phyloP scores from a whole-genome alignment of 2,888 invertebrate species.

The Oscheius sp. region DNA sequence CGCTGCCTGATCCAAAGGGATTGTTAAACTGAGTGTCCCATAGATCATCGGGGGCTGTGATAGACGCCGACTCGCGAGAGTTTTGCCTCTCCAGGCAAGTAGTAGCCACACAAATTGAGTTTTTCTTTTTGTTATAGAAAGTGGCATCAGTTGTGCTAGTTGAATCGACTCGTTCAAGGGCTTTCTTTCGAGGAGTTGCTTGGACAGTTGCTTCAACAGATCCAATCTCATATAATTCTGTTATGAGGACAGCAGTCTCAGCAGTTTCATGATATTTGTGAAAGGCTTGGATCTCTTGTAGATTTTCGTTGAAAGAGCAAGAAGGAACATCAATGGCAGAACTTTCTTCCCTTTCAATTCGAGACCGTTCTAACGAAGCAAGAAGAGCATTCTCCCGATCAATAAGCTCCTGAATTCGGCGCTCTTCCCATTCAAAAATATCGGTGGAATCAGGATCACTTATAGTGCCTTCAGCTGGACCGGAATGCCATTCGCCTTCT shows the following conservation, averaged over 20 bases:
- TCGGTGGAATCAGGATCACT: slow-evolving; percentile 25
- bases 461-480: background rate
- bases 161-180: background rate
- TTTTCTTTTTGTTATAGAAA: slow-evolving; percentile 21
- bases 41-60: background rate
- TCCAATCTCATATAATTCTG: slow-evolving; percentile 23
- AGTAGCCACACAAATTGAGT: slow-evolving; percentile 15
- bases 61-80: slow-evolving; percentile 7
- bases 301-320: slow-evolving; percentile 42
- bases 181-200: slow-evolving; percentile 17
- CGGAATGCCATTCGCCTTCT: slow-evolving; percentile 16
- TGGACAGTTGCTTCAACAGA: slow-evolving; percentile 9
- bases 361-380: background rate
- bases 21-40: slow-evolving; percentile 24
- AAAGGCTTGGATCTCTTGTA: slow-evolving; percentile 39
- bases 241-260: slow-evolving; percentile 48
- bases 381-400: slow-evolving; percentile 18
- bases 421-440: slow-evolving; percentile 28
- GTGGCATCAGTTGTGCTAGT: slow-evolving; percentile 20
- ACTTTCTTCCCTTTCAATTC: background rate
- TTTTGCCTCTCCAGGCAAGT: slow-evolving; percentile 22
- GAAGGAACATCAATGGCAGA: background rate
- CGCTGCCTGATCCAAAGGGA: slow-evolving; percentile 12
- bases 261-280: slow-evolving; percentile 50
- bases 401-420: slow-evolving; percentile 15